Evolutionary conservation across 1,140 invertebrate species (phyloP).

Genomic region (silkworm (Bombyx mori)): DNA sequence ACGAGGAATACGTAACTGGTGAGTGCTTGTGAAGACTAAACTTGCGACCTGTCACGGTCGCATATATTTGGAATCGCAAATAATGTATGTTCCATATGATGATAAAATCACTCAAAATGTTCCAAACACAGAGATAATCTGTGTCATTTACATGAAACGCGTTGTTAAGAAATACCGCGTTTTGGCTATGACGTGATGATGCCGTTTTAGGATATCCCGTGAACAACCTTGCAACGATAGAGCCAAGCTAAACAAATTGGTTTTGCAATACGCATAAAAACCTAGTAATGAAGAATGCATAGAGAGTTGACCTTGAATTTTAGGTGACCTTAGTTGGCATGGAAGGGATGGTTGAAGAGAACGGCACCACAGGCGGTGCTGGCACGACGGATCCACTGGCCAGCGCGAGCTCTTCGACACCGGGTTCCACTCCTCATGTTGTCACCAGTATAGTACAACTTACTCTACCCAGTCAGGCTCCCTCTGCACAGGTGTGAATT

Average conservation of each 20-base stretch:
- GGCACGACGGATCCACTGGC: conserved; percentile 76
- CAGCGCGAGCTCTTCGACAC: conserved; percentile 61
- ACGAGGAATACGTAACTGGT: conserved; percentile 95
- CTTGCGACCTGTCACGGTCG: conserved; percentile 79
- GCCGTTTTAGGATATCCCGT: conserved; percentile 54
- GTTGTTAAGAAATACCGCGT: conserved; percentile 50
- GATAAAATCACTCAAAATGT: conserved; percentile 19
- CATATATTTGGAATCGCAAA: conserved; percentile 51
- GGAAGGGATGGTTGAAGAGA: conserved; percentile 92
- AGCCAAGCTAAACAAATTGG: conserved; percentile 9
- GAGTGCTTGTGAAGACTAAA: conserved; percentile 81
- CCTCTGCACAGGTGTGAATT: conserved; percentile 73
- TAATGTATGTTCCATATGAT: conserved; percentile 41
- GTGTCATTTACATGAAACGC: conserved; percentile 54
- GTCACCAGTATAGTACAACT: conserved; percentile 89
- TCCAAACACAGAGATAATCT: conserved; percentile 32
- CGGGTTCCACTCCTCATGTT: conserved; percentile 66
- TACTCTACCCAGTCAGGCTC: conserved; percentile 79
- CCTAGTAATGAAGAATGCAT: conserved; percentile 39
- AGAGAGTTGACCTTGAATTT: conserved; percentile 68
- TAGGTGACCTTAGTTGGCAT: conserved; percentile 74
- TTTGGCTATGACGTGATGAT: conserved; percentile 54
- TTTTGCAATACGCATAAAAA: too few relatives aligned
- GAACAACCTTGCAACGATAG: conserved; percentile 23
- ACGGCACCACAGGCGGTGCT: conserved; percentile 79